phyloP scores from a whole-genome alignment of 2,888 invertebrate species.

The Eupeodes luniger region DNA sequence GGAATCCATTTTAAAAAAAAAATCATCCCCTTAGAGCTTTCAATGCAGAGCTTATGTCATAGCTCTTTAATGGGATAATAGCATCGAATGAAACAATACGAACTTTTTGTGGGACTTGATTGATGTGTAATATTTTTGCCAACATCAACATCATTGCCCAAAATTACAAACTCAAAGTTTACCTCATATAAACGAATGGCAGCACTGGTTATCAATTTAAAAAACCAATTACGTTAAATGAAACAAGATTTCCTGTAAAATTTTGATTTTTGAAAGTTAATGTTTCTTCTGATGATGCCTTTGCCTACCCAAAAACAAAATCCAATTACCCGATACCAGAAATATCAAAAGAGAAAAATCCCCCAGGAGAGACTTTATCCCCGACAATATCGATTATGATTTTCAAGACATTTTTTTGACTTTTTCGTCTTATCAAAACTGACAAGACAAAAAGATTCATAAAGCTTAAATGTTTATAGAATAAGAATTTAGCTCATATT shows the following conservation, averaged over 20 bases:
- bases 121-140: too few relatives aligned
- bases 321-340: background rate
- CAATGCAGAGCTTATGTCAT: too few relatives aligned
- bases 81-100: too few relatives aligned
- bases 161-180: too few relatives aligned
- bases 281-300: background rate
- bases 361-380: background rate
- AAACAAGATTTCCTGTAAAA: background rate
- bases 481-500: background rate
- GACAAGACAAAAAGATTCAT: background rate
- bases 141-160: too few relatives aligned
- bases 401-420: background rate
- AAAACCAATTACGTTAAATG: too few relatives aligned
- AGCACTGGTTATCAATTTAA: too few relatives aligned
- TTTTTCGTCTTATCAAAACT: background rate
- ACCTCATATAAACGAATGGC: too few relatives aligned
- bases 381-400: background rate
- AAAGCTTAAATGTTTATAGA: background rate
- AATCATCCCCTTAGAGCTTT: too few relatives aligned
- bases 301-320: background rate
- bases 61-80: too few relatives aligned
- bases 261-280: background rate
- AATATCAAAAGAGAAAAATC: background rate
- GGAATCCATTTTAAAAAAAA: too few relatives aligned
- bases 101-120: too few relatives aligned